Evolutionary conservation across 2,888 invertebrate genomes (phyloP), one percentile per base, ranked within the genome.

Genomic region (Nysson spinosus): DNA sequence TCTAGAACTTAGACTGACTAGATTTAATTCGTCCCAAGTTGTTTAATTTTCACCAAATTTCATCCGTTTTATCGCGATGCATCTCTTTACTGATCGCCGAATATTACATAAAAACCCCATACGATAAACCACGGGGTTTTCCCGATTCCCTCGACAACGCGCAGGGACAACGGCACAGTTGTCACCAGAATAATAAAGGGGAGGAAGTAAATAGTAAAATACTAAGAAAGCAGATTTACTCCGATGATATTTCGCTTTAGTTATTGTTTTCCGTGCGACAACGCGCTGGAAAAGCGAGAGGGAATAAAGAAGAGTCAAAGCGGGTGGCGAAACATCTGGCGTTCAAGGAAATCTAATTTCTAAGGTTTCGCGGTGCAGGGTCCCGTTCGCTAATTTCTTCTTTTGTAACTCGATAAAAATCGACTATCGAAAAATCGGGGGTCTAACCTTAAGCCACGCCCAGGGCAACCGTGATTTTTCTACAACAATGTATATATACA

Each of bases 311-410:
- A 46, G 57, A 37, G 28, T 11, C n/a, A n/a, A n/a, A 14, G 30
- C n/a, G 50, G 26, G 24, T 26, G 69, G 70, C 75, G 82, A 78
- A 79, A 77, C 82, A 83, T 83, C 83, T 83, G 85, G 80, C 80
- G 73, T 73, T 58, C 60, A 64, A 75, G 81, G 77, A 82, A 84
- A 84, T 84, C 81, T 79, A 82, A 85, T 85, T 84, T 82, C 81
- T 79, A 72, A 75, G 69, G 75, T 73, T 57, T 70, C 58, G 50
- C 39, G 60, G 49, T 49, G 17, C 55, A 51, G 24, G 50, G 68
- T 68, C 56, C 58, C 56, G 22, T 50, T 11, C 30, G 22, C 69
- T 80, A 82, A 82, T 80, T 82, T 63, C 70, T 75, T 50, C 55
- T 74, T 78, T 79, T 71, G 70, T 83, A 81, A 84, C 69, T 79